Percentiles rank a stretch among this genome's conserved stretches.
phyloP scores from a whole-genome alignment of 2,888 invertebrate genomes.

The Holacanthella duospinosa region DNA sequence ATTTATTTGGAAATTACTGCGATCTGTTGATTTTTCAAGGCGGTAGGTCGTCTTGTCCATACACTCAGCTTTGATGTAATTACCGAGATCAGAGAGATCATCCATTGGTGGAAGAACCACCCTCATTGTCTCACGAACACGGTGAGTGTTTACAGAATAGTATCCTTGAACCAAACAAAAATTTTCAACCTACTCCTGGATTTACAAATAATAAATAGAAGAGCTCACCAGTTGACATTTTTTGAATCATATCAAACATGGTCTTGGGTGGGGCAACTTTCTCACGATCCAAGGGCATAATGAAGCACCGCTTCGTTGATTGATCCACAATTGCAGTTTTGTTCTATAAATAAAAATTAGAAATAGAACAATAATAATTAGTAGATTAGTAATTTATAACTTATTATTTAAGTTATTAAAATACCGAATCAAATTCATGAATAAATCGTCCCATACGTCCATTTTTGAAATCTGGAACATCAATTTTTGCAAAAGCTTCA shows the following conservation, averaged over 20 bases:
- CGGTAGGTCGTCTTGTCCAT: constrained; percentile 58
- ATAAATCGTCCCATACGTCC: constrained; percentile 75
- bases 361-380: no score
- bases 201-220: background rate
- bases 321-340: constrained; percentile 67
- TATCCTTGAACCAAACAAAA: constrained; percentile 45
- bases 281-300: constrained; percentile 73
- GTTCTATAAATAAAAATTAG: constrained; percentile 46
- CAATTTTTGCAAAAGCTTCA: constrained; percentile 56
- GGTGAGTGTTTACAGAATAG: constrained; percentile 65
- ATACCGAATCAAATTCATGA: constrained; percentile 74
- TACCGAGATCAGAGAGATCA: constrained; percentile 49
- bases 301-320: constrained; percentile 67
- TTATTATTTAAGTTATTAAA: no score
- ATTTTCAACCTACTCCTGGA: background rate
- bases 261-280: constrained; percentile 67
- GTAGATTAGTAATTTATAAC: background rate
- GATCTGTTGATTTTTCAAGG: constrained; percentile 55
- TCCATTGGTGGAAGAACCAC: constrained; percentile 60
- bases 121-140: constrained; percentile 61
- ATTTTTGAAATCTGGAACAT: constrained; percentile 71
- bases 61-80: constrained; percentile 62
- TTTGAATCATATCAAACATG: constrained; percentile 64
- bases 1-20: constrained; percentile 52
- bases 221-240: constrained; percentile 56